phyloP scores from a whole-genome alignment of 2,797 vertebrate species.

The Dendrocincla tyrannina region DNA sequence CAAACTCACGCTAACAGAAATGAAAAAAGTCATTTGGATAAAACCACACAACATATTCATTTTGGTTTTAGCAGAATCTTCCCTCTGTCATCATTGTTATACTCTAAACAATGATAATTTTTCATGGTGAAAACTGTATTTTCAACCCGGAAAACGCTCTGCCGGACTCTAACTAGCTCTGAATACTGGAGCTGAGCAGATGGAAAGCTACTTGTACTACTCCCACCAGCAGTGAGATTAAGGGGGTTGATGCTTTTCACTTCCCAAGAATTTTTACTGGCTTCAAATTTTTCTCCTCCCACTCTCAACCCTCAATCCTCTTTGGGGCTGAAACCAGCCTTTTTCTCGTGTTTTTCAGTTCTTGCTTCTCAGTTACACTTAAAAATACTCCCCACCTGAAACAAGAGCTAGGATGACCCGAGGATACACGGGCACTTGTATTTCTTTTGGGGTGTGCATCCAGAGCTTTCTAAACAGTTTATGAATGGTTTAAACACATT shows the following conservation, averaged over 20 bases:
- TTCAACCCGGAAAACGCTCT: not conserved
- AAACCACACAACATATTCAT: not conserved
- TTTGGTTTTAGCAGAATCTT: not conserved
- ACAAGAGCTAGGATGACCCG: not conserved
- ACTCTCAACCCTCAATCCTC: not conserved
- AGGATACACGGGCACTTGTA: not conserved
- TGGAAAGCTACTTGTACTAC: conserved; percentile 27
- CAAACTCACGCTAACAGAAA: not conserved
- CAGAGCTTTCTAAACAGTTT: not conserved
- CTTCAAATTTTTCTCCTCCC: conserved; percentile 3
- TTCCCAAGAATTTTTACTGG: conserved; percentile 23
- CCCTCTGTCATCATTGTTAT: not conserved
- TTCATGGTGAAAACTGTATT: not conserved
- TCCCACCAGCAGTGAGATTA: conserved; percentile 18
- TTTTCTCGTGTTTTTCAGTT: not conserved
- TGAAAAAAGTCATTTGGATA: not conserved
- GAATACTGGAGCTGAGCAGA: conserved; percentile 8
- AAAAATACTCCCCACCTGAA: not conserved
- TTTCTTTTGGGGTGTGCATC: not conserved
- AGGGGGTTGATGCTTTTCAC: not conserved
- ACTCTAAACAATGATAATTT: not conserved
- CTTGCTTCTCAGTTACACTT: not conserved
- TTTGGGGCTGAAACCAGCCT: not conserved
- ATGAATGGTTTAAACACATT: not conserved
- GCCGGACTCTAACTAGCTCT: not conserved